A percentile compares a stretch with the other conserved stretches of the same genome.
Conservation (phyloP, 1,140 invertebrate genomes). For the Drosophila nasuta region DNA sequence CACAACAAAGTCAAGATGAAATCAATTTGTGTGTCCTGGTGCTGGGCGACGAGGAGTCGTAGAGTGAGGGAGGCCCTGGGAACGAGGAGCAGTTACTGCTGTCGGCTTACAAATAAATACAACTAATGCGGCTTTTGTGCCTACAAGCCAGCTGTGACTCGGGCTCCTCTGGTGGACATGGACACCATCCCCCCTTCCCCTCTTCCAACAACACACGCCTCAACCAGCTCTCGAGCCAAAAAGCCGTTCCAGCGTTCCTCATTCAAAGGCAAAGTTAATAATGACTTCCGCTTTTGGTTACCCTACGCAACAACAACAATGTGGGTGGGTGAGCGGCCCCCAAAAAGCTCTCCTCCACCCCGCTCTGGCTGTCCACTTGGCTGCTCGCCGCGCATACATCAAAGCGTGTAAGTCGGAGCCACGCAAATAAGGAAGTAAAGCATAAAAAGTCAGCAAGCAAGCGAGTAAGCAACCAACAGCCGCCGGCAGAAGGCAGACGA, state of each 20-base stretch:
- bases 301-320: slow-evolving; percentile 71
- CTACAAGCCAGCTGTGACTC: slow-evolving; percentile 78
- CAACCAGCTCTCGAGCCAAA: slow-evolving; percentile 9
- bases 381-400: slow-evolving; percentile 76
- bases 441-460: slow-evolving; percentile 72
- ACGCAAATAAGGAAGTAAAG: slow-evolving; percentile 78
- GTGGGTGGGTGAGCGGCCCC: slow-evolving; percentile 12
- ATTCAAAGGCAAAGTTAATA: slow-evolving; percentile 82
- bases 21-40: slow-evolving; percentile 67
- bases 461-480: slow-evolving; percentile 35
- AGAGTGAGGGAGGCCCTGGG: background rate
- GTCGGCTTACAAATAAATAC: slow-evolving; percentile 83
- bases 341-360: slow-evolving; percentile 43
- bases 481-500: slow-evolving; percentile 3
- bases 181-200: slow-evolving; percentile 38
- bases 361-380: slow-evolving; percentile 62
- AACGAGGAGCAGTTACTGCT: slow-evolving; percentile 67
- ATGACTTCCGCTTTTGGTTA: slow-evolving; percentile 82
- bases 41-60: slow-evolving; percentile 6
- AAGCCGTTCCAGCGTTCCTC: slow-evolving; percentile 24
- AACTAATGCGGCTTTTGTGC: slow-evolving; percentile 83
- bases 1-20: slow-evolving; percentile 83
- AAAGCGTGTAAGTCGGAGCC: slow-evolving; percentile 76
- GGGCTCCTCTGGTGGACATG: slow-evolving; percentile 40
- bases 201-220: background rate